Evolutionary conservation across 2,113 vertebrate species (phyloP).

Genomic region (Campylorhamphus procurvoides): DNA sequence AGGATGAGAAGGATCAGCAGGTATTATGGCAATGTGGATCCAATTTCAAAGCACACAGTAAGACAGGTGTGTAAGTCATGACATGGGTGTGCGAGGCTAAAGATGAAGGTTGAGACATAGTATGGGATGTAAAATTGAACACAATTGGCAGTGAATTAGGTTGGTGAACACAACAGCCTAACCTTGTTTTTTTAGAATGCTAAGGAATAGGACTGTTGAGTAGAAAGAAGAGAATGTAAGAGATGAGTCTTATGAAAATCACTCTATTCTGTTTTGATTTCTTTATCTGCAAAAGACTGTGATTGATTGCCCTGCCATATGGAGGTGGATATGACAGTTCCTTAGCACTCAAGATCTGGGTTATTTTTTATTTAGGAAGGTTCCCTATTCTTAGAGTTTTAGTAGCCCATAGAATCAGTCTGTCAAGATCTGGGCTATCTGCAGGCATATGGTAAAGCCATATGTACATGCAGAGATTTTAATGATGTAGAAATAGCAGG

Average conservation of each 20-base stretch:
- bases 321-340: neutral
- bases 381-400: neutral
- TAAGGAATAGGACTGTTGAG: neutral
- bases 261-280: neutral
- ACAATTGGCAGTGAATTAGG: neutral
- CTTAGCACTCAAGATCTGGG: neutral
- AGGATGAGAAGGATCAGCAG: constrained; percentile 1
- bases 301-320: neutral
- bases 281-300: neutral
- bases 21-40: neutral
- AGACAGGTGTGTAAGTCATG: neutral
- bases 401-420: neutral
- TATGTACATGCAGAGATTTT: constrained; percentile 30
- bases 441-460: neutral
- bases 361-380: neutral
- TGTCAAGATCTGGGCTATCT: neutral
- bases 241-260: neutral
- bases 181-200: neutral
- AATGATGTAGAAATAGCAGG: neutral
- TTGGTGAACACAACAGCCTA: neutral
- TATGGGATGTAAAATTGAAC: neutral
- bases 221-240: neutral
- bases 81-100: neutral
- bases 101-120: neutral
- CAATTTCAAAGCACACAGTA: neutral